Percentiles rank a stretch among this genome's conserved stretches.
These are phyloP conservation scores for Myathropa florea DNA, from an alignment of 2,888 invertebrate genomes.

Conservation along the genomic window DNA sequence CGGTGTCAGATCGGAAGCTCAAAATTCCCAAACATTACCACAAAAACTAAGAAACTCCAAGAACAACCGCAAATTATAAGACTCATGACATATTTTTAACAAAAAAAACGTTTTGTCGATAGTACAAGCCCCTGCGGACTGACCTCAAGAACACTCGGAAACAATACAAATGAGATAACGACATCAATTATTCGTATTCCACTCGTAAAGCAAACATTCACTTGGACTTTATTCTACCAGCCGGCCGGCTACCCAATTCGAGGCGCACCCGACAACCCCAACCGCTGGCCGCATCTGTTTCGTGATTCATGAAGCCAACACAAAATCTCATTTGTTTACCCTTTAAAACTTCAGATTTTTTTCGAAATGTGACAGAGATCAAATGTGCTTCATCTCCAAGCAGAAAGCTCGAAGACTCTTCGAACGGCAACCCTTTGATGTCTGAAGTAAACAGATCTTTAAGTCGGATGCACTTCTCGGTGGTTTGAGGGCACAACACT, in stretches of 20 bases:
- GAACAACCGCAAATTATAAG: background rate
- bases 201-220: too few species aligned
- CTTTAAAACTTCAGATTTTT: background rate
- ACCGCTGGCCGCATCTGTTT: background rate
- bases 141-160: background rate
- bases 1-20: too few species aligned
- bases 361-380: background rate
- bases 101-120: background rate
- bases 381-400: background rate
- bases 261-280: background rate
- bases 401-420: too few species aligned
- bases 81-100: background rate
- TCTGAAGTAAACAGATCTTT: background rate
- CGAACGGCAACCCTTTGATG: background rate
- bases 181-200: background rate
- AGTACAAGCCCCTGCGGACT: background rate
- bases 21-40: too few species aligned
- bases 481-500: background rate
- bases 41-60: background rate
- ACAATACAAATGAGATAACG: background rate
- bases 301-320: too few species aligned
- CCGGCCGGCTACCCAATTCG: background rate
- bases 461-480: background rate
- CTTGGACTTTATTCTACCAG: background rate
- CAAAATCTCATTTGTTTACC: background rate